Evolutionary conservation across 2,888 invertebrate species (phyloP).

Genomic region (Conops quadrifasciatus): DNA sequence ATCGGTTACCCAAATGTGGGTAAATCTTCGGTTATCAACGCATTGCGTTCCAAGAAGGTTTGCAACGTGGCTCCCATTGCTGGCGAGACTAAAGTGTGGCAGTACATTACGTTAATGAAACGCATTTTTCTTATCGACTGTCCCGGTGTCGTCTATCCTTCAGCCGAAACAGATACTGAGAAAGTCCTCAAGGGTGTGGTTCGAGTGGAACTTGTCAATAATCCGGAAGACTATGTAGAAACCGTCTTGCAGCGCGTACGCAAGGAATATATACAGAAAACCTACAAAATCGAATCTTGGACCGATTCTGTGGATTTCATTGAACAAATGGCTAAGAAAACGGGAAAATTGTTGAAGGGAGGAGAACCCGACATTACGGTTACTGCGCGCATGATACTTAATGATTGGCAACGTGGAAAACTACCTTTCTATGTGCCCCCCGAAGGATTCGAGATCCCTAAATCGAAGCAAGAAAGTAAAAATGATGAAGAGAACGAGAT

Average conservation of each 20-base stretch:
- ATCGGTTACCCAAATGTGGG: constrained; percentile 99
- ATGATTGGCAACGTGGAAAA: constrained; percentile 99
- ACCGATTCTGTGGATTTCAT: constrained; percentile 85
- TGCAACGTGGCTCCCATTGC: constrained; percentile 99
- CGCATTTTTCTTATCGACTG: constrained; percentile 98
- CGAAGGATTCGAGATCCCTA: constrained; percentile 79
- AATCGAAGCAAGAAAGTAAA: constrained; percentile 62
- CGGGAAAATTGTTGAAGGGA: constrained; percentile 91
- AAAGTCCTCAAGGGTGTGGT: constrained; percentile 98
- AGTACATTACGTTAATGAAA: constrained; percentile 97
- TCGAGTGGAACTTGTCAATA: constrained; percentile 90
- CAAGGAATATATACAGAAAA: constrained; percentile 86
- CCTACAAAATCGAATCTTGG: constrained; percentile 89
- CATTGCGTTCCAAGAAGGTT: constrained; percentile 94
- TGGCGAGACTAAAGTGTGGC: constrained; percentile 98
- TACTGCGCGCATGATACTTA: constrained; percentile 92
- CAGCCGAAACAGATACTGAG: constrained; percentile 93
- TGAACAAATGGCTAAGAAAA: constrained; percentile 85
- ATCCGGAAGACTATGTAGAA: constrained; percentile 94
- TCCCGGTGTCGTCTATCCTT: constrained; percentile 98
- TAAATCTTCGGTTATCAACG: constrained; percentile 98
- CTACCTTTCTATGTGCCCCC: constrained; percentile 93
- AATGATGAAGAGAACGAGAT: constrained; percentile 46
- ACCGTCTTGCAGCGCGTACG: constrained; percentile 87
- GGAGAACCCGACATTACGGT: constrained; percentile 95